phyloP scores from a whole-genome alignment of 2,113 vertebrate genomes.

The Tachysurus fulvidraco region DNA sequence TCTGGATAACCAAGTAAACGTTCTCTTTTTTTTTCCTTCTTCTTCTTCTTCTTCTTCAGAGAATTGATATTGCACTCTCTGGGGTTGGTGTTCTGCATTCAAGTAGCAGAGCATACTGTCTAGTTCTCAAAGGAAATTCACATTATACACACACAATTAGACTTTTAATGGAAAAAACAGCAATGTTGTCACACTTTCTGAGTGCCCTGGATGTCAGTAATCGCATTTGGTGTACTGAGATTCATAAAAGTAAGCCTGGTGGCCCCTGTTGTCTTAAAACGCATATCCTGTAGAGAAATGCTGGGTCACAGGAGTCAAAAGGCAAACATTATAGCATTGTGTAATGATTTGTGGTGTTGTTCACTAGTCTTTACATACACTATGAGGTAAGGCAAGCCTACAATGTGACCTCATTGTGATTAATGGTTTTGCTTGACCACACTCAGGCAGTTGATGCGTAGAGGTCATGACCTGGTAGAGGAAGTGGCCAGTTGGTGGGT shows the following conservation, averaged over 20 bases:
- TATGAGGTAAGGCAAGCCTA: constrained; percentile 57
- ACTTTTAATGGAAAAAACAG: constrained; percentile 33
- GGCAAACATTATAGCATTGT: constrained; percentile 17
- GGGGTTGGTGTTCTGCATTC: constrained; percentile 39
- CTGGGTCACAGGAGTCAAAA: constrained; percentile 24
- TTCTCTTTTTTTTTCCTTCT: neutral
- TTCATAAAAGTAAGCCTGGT: constrained; percentile 10
- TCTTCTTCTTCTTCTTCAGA: constrained; percentile 1
- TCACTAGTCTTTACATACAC: constrained; percentile 8
- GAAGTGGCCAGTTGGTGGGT: constrained; percentile 66
- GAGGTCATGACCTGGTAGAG: constrained; percentile 67
- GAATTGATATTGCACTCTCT: constrained; percentile 24
- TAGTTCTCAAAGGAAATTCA: constrained; percentile 15
- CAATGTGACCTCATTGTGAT: constrained; percentile 70
- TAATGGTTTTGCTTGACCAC: constrained; percentile 61
- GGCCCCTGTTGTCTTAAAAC: neutral
- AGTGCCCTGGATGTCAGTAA: constrained; percentile 21
- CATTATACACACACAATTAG: constrained; percentile 30
- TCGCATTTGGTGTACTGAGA: constrained; percentile 18
- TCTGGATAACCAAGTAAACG: constrained; percentile 38
- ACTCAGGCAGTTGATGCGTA: constrained; percentile 61
- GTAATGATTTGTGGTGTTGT: constrained; percentile 31
- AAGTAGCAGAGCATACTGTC: constrained; percentile 3
- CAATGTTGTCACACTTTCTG: constrained; percentile 39
- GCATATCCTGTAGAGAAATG: constrained; percentile 22